These are phyloP conservation scores for Sandelia bainsii DNA, from an alignment of 2,797 vertebrate species.

Conservation along the genomic window DNA sequence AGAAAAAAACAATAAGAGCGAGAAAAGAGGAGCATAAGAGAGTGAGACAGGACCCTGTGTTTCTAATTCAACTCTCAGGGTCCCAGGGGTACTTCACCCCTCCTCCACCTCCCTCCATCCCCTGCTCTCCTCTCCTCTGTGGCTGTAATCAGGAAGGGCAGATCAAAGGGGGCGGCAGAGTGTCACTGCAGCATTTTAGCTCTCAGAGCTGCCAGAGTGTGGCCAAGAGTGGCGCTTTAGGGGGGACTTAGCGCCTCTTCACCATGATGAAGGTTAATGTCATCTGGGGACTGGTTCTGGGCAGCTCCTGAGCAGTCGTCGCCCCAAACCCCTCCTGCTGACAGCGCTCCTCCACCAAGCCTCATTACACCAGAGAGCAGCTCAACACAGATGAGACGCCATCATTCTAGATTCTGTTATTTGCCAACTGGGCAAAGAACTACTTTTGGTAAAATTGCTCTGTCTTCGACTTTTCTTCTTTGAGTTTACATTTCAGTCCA, in stretches of 20 bases:
- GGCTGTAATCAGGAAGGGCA: conserved; percentile 83
- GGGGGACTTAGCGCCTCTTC: conserved; percentile 81
- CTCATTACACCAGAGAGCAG: conserved; percentile 77
- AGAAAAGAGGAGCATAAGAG: conserved; percentile 66
- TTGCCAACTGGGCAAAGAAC: conserved; percentile 55
- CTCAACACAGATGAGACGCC: conserved; percentile 58
- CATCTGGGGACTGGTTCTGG: conserved; percentile 80
- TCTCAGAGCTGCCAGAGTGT: conserved; percentile 82
- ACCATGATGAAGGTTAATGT: conserved; percentile 86
- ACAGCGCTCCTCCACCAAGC: conserved; percentile 65
- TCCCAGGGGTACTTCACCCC: conserved; percentile 74
- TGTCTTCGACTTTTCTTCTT: conserved; percentile 48
- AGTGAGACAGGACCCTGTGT: conserved; percentile 70
- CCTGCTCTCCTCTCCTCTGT: conserved; percentile 69
- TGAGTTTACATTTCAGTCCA: conserved; percentile 43
- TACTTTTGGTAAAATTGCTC: conserved; percentile 51
- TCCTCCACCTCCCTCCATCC: conserved; percentile 32
- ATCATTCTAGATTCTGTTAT: conserved; percentile 71
- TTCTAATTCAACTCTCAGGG: conserved; percentile 76
- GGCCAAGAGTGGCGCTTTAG: conserved; percentile 79
- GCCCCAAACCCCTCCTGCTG: conserved; percentile 33
- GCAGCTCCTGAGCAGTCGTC: conserved; percentile 62
- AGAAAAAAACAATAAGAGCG: conserved; percentile 74
- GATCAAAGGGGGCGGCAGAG: conserved; percentile 84
- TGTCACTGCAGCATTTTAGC: conserved; percentile 82